phyloP scores from a whole-genome alignment of 2,797 vertebrate species.

The Bufotes viridis region DNA sequence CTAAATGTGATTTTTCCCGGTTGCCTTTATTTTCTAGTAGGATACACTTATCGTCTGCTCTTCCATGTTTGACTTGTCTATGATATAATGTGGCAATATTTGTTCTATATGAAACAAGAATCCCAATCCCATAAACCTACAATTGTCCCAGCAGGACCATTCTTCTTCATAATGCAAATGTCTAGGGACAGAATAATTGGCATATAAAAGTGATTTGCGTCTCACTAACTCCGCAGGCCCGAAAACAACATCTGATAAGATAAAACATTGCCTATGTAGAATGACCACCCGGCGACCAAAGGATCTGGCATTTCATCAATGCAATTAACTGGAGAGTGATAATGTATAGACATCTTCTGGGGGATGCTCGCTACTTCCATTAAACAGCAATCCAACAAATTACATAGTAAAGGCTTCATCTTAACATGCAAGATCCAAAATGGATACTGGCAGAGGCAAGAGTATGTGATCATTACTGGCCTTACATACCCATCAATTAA shows the following conservation, averaged over 20 bases:
- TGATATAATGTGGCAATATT: background rate
- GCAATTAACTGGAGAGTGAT: slow-evolving; percentile 48
- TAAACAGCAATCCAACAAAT: slow-evolving; percentile 43
- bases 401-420: slow-evolving; percentile 27
- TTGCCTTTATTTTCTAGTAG: background rate
- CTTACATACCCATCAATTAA: background rate
- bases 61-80: background rate
- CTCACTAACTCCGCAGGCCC: slow-evolving; percentile 11
- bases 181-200: slow-evolving; percentile 38
- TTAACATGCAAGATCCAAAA: background rate
- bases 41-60: background rate
- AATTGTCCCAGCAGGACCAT: slow-evolving; percentile 19
- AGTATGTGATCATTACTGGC: background rate
- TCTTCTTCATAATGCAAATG: slow-evolving; percentile 38
- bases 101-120: slow-evolving; percentile 3
- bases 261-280: slow-evolving; percentile 21
- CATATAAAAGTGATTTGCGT: slow-evolving; percentile 37
- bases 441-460: background rate
- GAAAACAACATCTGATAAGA: slow-evolving; percentile 43
- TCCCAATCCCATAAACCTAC: slow-evolving; percentile 2
- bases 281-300: slow-evolving; percentile 26
- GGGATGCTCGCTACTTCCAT: slow-evolving; percentile 29
- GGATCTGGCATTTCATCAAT: slow-evolving; percentile 44
- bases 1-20: background rate
- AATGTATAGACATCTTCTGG: slow-evolving; percentile 39